Percentiles rank a stretch among this genome's conserved stretches.
phyloP scores from a whole-genome alignment of 23 tunicate genomes.

The Botrylloides violaceus region DNA sequence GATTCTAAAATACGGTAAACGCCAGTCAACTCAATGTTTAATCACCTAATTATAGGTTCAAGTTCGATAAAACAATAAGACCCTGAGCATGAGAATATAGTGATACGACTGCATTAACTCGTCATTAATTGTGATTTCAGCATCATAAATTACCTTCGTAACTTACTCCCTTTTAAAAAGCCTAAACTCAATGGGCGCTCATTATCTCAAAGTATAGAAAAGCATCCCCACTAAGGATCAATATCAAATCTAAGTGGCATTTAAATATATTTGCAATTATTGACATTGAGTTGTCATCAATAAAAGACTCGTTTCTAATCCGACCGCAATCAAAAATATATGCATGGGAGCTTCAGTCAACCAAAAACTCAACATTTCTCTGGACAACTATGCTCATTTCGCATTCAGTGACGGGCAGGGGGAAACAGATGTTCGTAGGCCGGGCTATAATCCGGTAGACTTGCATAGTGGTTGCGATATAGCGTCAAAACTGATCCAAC shows the following conservation, averaged over 20 bases:
- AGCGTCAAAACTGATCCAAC: no score
- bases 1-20: not conserved
- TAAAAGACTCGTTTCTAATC: no score
- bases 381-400: no score
- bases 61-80: not conserved
- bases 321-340: no score
- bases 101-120: not conserved
- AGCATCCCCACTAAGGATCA: not conserved
- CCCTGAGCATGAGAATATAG: not conserved
- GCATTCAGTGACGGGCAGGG: no score
- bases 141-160: not conserved
- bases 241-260: not conserved
- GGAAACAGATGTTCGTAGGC: no score
- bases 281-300: no score
- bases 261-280: no score
- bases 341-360: no score
- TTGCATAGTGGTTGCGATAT: no score
- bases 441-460: no score
- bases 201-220: not conserved
- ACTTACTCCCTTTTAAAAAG: not conserved
- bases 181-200: not conserved
- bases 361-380: no score
- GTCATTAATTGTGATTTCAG: constrained; percentile 1
- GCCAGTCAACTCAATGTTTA: not conserved
- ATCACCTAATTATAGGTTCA: not conserved